These are phyloP conservation scores for Xiphorhynchus erythropygius DNA, from an alignment of 2,797 vertebrate species.

Conservation along the genomic window DNA sequence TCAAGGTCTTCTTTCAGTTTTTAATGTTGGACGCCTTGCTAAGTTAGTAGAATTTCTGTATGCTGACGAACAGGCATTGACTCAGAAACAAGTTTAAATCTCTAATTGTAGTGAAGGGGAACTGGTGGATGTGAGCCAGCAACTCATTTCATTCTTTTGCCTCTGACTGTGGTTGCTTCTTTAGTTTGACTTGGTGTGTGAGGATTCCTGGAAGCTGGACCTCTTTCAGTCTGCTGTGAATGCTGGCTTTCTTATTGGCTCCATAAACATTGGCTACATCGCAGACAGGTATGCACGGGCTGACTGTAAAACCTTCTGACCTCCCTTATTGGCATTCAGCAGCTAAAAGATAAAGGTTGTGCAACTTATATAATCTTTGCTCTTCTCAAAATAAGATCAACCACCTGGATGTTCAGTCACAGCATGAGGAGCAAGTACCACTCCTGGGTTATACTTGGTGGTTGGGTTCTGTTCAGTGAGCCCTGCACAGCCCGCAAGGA, in stretches of 20 bases:
- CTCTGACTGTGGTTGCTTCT: neutral
- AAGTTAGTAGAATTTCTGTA: neutral
- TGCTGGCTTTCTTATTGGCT: conserved; percentile 77
- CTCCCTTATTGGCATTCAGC: neutral
- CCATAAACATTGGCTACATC: conserved; percentile 76
- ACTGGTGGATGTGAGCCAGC: neutral
- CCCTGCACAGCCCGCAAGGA: fast-evolving
- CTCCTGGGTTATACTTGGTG: neutral
- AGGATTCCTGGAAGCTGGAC: conserved; percentile 81
- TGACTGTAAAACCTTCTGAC: neutral
- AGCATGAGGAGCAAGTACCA: neutral
- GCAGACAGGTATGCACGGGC: conserved; percentile 77
- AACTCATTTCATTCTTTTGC: neutral
- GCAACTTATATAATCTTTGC: neutral
- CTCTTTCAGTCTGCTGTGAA: conserved; percentile 79
- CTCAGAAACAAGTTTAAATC: neutral
- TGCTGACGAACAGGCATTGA: neutral
- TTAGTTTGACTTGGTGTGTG: conserved; percentile 82
- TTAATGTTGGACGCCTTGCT: neutral
- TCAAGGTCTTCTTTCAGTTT: neutral
- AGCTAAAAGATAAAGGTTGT: neutral
- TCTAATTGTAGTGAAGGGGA: neutral
- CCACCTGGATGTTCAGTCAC: fast-evolving
- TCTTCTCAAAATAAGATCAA: neutral
- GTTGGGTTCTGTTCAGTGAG: fast-evolving